Base-by-base conservation (phyloP, 2,888 invertebrate species). In the Cancer borealis region DNA sequence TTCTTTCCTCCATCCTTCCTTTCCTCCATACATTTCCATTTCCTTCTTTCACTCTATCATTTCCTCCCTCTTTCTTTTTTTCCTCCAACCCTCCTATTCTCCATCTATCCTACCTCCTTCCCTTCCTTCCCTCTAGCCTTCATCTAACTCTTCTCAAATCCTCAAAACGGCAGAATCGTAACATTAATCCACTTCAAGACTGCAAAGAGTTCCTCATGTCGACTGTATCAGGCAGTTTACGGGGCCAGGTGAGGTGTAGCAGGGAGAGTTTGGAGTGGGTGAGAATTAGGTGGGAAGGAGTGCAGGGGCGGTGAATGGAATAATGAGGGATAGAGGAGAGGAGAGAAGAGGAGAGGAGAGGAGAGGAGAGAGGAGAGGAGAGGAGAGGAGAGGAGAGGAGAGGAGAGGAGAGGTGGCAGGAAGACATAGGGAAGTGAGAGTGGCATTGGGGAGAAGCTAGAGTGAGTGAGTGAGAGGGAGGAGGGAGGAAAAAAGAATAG, bases 101-200 rank as follows among this genome's bases (percentile, higher is more conserved):
- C 54, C 14, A 54, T 21, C 14, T 21, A 21, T 73, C n/a, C n/a
- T 73, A n/a, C 10, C 66, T 66, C 66, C 17, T 17, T 66, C 66
- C 8, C n/a, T 14, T 73, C 4, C n/a, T n/a, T n/a, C 14, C 17
- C 5, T 54, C 17, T 54, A 12, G 12, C 54, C 12, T 17, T 54
- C 12, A 39, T 54, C 54, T 12, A 17, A 17, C 12, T 17, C 54
- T 54, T 17, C 17, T 1, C 17, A 17, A 54, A 2, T 2, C 49
- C 49, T 54, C 54, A 54, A 54, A 1, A 12, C 14, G 54, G 14
- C 54, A 54, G 12, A 17, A 54, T 73, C 73, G 73, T 73, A 73
- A 73, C 73, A 73, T 73, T n/a, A 73, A 26, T 73, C 73, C 73
- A 73, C 73, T 73, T 73, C 21, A 73, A 73, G 73, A 73, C 73